These are phyloP conservation scores for Chiloscyllium punctatum DNA, from an alignment of 2,797 vertebrate genomes.

Conservation along the genomic window DNA sequence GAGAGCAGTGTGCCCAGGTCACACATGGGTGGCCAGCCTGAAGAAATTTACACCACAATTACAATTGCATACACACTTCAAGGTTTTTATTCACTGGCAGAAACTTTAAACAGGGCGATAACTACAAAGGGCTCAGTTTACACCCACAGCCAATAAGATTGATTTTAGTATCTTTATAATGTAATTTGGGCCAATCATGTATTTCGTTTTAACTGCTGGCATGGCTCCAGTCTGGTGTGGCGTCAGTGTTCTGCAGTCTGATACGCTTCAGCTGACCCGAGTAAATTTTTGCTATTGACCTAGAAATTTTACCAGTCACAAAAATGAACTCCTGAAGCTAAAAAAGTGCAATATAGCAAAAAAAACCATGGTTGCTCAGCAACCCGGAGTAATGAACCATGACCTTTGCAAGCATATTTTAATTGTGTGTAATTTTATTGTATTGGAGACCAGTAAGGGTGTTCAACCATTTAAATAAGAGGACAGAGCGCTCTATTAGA, in stretches of 20 bases:
- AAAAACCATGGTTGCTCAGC: not conserved
- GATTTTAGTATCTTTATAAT: constrained; percentile 35
- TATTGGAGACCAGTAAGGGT: constrained; percentile 11
- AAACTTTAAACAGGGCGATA: constrained; percentile 30
- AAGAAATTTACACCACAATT: constrained; percentile 38
- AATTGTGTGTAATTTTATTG: constrained; percentile 34
- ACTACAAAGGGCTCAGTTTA: constrained; percentile 37
- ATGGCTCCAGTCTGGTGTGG: constrained; percentile 29
- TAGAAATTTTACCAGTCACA: constrained; percentile 37
- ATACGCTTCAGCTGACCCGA: constrained; percentile 37
- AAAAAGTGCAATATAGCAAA: constrained; percentile 25
- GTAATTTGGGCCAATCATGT: constrained; percentile 35
- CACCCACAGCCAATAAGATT: constrained; percentile 30
- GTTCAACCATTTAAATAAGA: constrained; percentile 27
- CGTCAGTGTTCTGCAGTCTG: constrained; percentile 37
- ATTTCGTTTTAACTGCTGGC: constrained; percentile 33
- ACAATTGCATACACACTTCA: constrained; percentile 35
- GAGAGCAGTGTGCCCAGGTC: constrained; percentile 29
- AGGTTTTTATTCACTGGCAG: constrained; percentile 30
- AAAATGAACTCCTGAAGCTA: constrained; percentile 37
- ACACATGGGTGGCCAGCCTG: constrained; percentile 37
- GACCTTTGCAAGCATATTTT: constrained; percentile 33
- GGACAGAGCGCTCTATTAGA: not conserved
- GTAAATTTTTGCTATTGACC: constrained; percentile 38
- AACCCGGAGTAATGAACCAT: constrained; percentile 34